Conservation (phyloP, 2,888 invertebrate genomes). For the Erebia aethiops region DNA sequence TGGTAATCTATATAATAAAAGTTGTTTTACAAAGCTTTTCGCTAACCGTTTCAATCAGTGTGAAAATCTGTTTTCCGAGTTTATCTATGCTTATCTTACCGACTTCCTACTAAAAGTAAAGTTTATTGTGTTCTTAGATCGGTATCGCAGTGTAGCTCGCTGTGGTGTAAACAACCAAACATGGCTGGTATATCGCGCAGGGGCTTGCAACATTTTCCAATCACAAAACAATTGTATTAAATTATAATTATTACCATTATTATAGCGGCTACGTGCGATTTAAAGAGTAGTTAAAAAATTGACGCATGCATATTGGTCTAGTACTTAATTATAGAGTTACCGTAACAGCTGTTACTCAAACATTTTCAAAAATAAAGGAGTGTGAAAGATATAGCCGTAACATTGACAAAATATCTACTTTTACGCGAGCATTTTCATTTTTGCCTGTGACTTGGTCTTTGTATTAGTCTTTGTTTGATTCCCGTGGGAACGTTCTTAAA, state of each 20-base stretch:
- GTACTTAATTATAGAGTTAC: neutral
- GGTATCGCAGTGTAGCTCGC: constrained; percentile 25
- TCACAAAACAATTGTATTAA: neutral
- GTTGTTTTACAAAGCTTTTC: constrained; percentile 3
- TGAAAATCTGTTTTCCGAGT: constrained; percentile 25
- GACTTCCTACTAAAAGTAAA: constrained; percentile 31
- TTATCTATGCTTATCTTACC: constrained; percentile 30
- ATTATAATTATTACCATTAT: too few species aligned
- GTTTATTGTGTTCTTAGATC: constrained; percentile 32
- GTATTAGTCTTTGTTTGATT: too few species aligned
- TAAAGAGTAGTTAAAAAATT: neutral
- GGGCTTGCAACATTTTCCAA: constrained; percentile 19
- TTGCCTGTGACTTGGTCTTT: too few species aligned
- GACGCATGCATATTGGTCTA: neutral
- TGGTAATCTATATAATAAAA: neutral
- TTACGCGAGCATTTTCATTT: too few species aligned
- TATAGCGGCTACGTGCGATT: neutral
- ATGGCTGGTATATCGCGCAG: constrained; percentile 15
- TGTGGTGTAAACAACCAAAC: constrained; percentile 36
- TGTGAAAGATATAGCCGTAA: neutral
- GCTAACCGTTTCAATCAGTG: constrained; percentile 6
- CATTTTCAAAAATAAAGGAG: neutral
- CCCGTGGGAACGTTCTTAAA: too few species aligned
- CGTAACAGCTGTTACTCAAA: too few species aligned
- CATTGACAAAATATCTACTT: too few species aligned